Base-by-base conservation (phyloP, 2,797 vertebrate species). In the Falco columbarius region DNA sequence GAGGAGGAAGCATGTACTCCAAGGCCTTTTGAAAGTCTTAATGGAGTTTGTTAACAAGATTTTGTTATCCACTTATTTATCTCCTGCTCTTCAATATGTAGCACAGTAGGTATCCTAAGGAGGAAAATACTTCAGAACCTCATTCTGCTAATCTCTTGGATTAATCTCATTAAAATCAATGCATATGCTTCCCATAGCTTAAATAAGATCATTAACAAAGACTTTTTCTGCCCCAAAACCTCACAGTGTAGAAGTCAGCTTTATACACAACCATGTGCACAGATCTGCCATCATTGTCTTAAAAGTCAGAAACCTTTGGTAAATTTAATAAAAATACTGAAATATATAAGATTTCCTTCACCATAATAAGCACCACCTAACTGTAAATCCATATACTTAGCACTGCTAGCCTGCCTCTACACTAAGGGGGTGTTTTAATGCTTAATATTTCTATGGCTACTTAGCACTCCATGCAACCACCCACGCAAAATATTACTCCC, bases 251-350 rank as follows among this genome's bases (percentile, higher is more conserved):
- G 14, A 84, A 34, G 0, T 24, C 18, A 22, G 27, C 20, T 27
- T 3, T 19, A 18, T 49, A 56, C 22, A 24, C 10, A 91, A 20
- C 5, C 36, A 24, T 0, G 3, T 18, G 5, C 16, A 66, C 36
- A 55, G 26, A 74, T 44, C 34, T 75, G 20, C 23, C n/a, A n/a
- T 29, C n/a, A 30, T 3, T 34, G 12, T 14, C 36, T 40, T 9
- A 18, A 52, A 52, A 71, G 24, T 16, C 16, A 77, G 26, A 86
- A 94, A 56, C 4, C 10, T 63, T 22, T 21, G 44, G 38, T 26
- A 86, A 44, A 52, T 49, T 12, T 52, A 32, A 49, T 12, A n/a
- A 62, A 70, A 61, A 61, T 8, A 44, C 1, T 34, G 4, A 81
- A 32, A 38, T 26, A 34, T 0, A 0, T 16, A 81, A 56, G 10